These are phyloP conservation scores for Idris sp. DNA, from an alignment of 1,140 invertebrate species.

Conservation along the genomic window DNA sequence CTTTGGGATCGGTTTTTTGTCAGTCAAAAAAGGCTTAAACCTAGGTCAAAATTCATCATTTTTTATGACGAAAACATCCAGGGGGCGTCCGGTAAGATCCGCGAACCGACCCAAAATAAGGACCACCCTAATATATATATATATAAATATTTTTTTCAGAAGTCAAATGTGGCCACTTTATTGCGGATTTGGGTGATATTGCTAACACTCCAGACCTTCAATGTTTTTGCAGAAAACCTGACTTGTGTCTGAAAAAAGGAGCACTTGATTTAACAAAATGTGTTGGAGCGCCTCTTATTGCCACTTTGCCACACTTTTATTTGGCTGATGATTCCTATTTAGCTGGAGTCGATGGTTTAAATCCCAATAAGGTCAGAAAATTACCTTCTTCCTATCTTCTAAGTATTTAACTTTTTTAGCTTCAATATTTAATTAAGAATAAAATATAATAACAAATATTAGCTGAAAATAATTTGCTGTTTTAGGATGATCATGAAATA, in stretches of 20 bases:
- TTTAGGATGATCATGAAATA: slow-evolving; percentile 83
- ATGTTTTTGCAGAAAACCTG: slow-evolving; percentile 85
- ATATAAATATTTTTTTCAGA: slow-evolving; percentile 77
- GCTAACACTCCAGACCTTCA: slow-evolving; percentile 82
- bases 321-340: slow-evolving; percentile 83
- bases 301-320: slow-evolving; percentile 90
- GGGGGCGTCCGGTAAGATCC: too few relatives aligned
- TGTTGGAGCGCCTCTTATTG: slow-evolving; percentile 83
- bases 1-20: too few relatives aligned
- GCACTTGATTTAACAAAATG: slow-evolving; percentile 84
- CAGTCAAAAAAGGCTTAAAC: too few relatives aligned
- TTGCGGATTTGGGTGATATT: slow-evolving; percentile 84
- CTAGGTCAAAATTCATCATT: too few relatives aligned
- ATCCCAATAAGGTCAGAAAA: slow-evolving; percentile 81
- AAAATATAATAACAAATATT: too few relatives aligned
- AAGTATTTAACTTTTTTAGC: too few relatives aligned
- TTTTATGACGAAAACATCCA: too few relatives aligned
- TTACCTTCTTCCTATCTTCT: too few relatives aligned
- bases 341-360: slow-evolving; percentile 83
- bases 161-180: slow-evolving; percentile 83
- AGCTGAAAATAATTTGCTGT: not conserved
- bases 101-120: too few relatives aligned
- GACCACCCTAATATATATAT: too few relatives aligned
- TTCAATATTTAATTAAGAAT: too few relatives aligned
- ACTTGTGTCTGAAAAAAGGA: slow-evolving; percentile 84